Base-by-base conservation (phyloP, 2,113 vertebrate species). In the Chaetorhynchus papuensis region DNA sequence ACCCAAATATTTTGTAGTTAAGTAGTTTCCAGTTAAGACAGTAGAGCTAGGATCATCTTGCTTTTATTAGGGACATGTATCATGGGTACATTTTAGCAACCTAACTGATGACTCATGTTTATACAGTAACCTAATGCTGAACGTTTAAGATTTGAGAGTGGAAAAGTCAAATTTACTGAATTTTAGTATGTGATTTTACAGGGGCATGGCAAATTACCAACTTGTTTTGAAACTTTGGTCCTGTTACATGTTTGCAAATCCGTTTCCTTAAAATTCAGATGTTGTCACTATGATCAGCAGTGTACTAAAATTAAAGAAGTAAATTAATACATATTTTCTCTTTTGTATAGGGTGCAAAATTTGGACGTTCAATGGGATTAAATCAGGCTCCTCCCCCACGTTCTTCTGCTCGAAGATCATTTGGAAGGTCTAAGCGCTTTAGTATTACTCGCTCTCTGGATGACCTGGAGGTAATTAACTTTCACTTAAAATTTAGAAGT, bases 381-480 rank as follows among this genome's bases (percentile, higher is more conserved):
- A 97, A 97, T 56, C 98, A 98, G 60, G 97, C 98, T 12, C 87
- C 98, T 13, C 89, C 91, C 3, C 98, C 98, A 2, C 99, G 99
- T 72, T 97, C 98, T 14, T 98, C 98, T 18, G 98, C 97, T 49
- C 97, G 99, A 35, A 98, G 99, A 85, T 99, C 99, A 2, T 99
- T 98, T 37, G 98, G 99, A 89, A 98, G 99, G 83, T 98, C 99
- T 21, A 99, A 98, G 94, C 98, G 99, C 45, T 98, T 98, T 53
- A 99, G 99, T 72, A 95, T 99, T 96, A 99, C 99, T 7, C 99
- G 99, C 52, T 99, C 99, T 17, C 98, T 99, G 83, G 99, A 99
- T 53, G 98, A 99, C 94, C 98, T 99, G 13, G 99, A 99, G 99
- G 99, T 99, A 98, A 97, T 52, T 76, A 81, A 71, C 26, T 90